Evolutionary conservation across 2,888 invertebrate genomes (phyloP), one percentile per base, ranked within the genome.

Genomic region (Tanaodytes sp.): DNA sequence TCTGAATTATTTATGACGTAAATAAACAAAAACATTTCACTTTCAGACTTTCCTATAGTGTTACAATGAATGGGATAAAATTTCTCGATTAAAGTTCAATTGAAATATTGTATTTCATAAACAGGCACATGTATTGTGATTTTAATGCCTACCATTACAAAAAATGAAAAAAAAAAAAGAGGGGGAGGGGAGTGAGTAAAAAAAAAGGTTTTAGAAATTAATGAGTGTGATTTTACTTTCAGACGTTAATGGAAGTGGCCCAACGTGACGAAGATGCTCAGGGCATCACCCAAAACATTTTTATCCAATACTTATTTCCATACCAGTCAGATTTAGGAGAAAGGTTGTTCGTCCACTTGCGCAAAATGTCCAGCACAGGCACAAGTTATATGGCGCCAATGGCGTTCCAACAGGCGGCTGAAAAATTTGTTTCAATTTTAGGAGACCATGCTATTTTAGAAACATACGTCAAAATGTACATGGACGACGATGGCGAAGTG

Each of bases 251-350:
- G 4, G 91, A 92, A 76, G 89, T 90, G 73, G 88, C 92, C 27
- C 88, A 90, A 62, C 89, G 90, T 69, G 90, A 91, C 81, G 91
- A 91, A 82, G 90, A 90, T 27, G 85, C 92, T 66, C 90, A 90
- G 76, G 93, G 93, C 33, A 90, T 94, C 78, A 89, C 91, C 1
- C 86, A 88, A 63, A 88, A 88, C 48, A 88, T 89, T n/a, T 91
- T 92, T 39, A 86, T 92, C 91, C 89, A 89, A 77, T 92, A 92
- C 85, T 87, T 95, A 72, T 93, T 94, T 84, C 92, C 93, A n/a
- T 89, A 89, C 81, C 92, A 93, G 82, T 88, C 90, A 1, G 90
- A 92, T 74, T 87, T 94, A 76, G 92, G 91, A 0, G 87, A 89
- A 12, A 90, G 90, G 75, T 87, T 94, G 68, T 94, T 89, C 83